Conservation (phyloP, 2,888 invertebrate genomes). For the Rhimphoctona megacephalus region DNA sequence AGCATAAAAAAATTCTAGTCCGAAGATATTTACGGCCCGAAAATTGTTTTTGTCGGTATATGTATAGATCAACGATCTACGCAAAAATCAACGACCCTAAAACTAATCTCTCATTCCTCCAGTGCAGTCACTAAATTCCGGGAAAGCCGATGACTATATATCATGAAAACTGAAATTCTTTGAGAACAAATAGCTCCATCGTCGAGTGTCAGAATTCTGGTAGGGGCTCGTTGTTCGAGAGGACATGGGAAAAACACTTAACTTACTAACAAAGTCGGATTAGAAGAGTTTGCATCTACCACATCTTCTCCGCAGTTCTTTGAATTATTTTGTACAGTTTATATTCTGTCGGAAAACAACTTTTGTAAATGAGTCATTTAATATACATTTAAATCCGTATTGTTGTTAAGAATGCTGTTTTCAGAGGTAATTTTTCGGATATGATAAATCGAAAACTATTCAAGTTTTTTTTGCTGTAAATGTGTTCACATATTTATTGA, state of each 20-base stretch:
- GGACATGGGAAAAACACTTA: slow-evolving; percentile 11
- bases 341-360: neutral
- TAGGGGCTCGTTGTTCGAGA: slow-evolving; percentile 10
- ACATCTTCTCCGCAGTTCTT: neutral
- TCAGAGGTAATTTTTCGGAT: neutral
- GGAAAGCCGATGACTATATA: slow-evolving; percentile 46
- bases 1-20: neutral
- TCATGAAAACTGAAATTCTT: slow-evolving; percentile 16
- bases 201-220: slow-evolving; percentile 27
- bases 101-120: slow-evolving; percentile 43
- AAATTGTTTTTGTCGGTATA: slow-evolving; percentile 15
- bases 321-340: neutral
- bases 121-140: slow-evolving; percentile 23
- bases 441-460: too few relatives aligned
- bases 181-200: slow-evolving; percentile 47
- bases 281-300: neutral
- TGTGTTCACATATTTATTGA: too few relatives aligned
- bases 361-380: neutral
- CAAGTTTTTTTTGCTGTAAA: too few relatives aligned
- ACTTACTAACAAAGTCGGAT: neutral
- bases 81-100: slow-evolving; percentile 51
- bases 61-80: neutral
- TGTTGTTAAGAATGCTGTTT: neutral
- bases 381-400: neutral
- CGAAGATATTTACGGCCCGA: neutral